phyloP scores from a whole-genome alignment of 1,140 invertebrate genomes.

The Palaemon carinicauda region DNA sequence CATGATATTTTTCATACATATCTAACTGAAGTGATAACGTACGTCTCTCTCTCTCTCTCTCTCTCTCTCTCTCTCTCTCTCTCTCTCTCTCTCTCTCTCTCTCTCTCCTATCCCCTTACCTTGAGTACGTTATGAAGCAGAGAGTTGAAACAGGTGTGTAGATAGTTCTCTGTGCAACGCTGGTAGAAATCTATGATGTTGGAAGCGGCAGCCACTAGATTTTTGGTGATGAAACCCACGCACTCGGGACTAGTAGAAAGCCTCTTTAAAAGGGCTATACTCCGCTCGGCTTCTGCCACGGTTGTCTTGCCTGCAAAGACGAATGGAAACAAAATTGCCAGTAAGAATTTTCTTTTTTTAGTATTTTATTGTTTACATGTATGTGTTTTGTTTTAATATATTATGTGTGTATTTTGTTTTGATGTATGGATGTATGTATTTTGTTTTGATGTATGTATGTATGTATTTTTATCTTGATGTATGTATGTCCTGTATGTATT shows the following conservation, averaged over 20 bases:
- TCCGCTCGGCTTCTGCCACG: conserved; percentile 65
- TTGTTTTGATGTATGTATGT: too few relatives aligned
- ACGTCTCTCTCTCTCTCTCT: too few relatives aligned
- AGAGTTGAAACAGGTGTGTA: conserved; percentile 67
- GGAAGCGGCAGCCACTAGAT: conserved; percentile 67
- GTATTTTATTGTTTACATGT: too few relatives aligned
- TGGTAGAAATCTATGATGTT: conserved; percentile 67
- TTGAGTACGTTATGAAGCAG: conserved; percentile 70
- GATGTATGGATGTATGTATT: too few relatives aligned
- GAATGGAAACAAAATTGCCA: not conserved
- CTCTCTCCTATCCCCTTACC: conserved; percentile 61
- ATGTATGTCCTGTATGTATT: too few relatives aligned
- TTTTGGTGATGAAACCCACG: conserved; percentile 68
- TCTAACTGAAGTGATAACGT: too few relatives aligned
- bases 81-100: not conserved
- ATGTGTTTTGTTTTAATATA: too few relatives aligned
- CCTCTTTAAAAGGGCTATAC: conserved; percentile 67
- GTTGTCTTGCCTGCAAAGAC: conserved; percentile 34
- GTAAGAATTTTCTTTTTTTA: not conserved
- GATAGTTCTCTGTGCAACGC: conserved; percentile 64
- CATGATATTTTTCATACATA: too few relatives aligned
- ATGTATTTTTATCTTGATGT: too few relatives aligned
- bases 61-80: too few relatives aligned
- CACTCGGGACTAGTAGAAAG: conserved; percentile 73
- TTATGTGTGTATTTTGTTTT: too few relatives aligned